Percentiles rank a stretch among this genome's conserved stretches.
Conservation (phyloP, 1,140 invertebrate species). For the Macrobrachium nipponense region DNA sequence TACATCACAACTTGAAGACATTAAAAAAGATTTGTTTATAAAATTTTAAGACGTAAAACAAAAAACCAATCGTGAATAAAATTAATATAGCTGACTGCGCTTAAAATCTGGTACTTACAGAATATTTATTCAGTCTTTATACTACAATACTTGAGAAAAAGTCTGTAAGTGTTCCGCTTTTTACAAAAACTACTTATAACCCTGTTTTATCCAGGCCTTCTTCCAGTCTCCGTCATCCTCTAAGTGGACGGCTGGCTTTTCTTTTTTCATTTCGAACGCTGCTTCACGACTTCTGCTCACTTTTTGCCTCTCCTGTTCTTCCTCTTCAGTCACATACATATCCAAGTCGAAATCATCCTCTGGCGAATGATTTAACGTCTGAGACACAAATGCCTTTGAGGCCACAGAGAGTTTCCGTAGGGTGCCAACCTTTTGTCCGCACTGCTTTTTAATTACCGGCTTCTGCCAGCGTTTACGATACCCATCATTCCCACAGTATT, state of each 20-base stretch:
- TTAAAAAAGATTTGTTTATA: too few relatives aligned
- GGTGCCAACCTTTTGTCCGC: background rate
- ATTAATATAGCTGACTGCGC: too few relatives aligned
- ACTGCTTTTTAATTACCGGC: conserved; percentile 24
- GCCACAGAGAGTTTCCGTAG: conserved; percentile 2
- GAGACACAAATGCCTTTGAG: background rate
- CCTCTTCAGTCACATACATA: conserved; percentile 14
- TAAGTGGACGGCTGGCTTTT: conserved; percentile 30
- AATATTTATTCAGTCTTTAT: background rate
- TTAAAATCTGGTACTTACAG: background rate
- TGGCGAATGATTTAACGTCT: too few relatives aligned
- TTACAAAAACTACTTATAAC: conserved; percentile 22
- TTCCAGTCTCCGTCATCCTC: conserved; percentile 49
- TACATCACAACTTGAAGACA: too few relatives aligned
- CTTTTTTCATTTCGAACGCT: conserved; percentile 13
- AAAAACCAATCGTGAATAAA: too few relatives aligned
- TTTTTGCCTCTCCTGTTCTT: conserved; percentile 1
- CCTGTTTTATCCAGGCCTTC: conserved; percentile 53
- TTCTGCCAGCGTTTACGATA: conserved; percentile 57
- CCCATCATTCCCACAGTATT: conserved; percentile 78
- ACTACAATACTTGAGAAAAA: too few relatives aligned
- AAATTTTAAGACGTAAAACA: too few relatives aligned
- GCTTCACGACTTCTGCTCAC: conserved; percentile 9
- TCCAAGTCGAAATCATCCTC: conserved; percentile 35
- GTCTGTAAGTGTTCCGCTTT: too few relatives aligned